These are phyloP conservation scores for Clamator glandarius DNA, from an alignment of 2,797 vertebrate species.

Conservation along the genomic window DNA sequence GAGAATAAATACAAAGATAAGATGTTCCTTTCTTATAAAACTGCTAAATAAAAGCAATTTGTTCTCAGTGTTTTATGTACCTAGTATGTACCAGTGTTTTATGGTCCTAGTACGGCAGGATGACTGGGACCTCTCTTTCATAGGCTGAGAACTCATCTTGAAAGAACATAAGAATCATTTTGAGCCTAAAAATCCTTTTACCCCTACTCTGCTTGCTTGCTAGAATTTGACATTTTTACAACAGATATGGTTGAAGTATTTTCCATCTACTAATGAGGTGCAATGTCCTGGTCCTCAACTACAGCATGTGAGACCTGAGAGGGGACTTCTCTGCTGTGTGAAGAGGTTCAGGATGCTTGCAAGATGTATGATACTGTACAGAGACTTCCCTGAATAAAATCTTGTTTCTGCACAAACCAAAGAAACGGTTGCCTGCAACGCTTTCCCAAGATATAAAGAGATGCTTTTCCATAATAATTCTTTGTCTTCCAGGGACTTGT, in stretches of 20 bases:
- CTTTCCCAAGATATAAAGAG: not conserved
- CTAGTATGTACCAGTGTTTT: too few relatives aligned
- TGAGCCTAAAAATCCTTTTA: not conserved
- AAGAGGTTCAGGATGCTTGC: not conserved
- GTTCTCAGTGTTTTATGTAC: not conserved
- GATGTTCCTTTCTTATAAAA: not conserved
- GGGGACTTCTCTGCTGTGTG: not conserved
- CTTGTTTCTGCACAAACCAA: not conserved
- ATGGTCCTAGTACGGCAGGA: not conserved
- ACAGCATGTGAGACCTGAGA: not conserved
- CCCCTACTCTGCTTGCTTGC: not conserved
- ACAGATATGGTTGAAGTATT: not conserved
- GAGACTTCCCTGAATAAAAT: not conserved
- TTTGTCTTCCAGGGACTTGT: not conserved
- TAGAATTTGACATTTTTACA: not conserved
- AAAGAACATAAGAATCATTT: not conserved
- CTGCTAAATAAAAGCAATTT: not conserved
- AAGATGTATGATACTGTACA: fast-evolving
- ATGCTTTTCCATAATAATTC: not conserved
- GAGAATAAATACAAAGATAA: not conserved
- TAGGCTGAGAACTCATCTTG: not conserved
- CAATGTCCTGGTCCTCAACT: not conserved
- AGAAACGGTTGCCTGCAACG: not conserved
- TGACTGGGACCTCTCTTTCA: not conserved
- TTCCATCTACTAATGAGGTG: not conserved